phyloP scores from a whole-genome alignment of 2,797 vertebrate genomes.

The Chloroceryle amazona region DNA sequence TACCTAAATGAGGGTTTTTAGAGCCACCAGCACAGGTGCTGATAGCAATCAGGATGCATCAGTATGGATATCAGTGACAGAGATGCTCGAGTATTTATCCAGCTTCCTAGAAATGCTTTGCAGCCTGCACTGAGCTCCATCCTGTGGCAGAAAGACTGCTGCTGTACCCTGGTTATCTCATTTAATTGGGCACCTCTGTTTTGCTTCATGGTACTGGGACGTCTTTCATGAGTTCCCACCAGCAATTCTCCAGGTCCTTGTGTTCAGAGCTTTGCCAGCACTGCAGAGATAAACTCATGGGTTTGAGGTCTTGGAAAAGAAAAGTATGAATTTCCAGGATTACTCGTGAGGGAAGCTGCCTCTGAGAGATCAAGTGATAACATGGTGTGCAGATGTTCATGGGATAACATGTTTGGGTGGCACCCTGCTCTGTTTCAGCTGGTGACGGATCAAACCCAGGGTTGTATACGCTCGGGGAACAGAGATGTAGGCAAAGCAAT shows the following conservation, averaged over 20 bases:
- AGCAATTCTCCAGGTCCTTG: accelerated
- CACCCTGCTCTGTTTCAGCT: neutral
- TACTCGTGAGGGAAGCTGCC: neutral
- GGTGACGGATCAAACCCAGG: neutral
- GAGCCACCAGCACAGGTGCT: accelerated
- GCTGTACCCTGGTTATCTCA: neutral
- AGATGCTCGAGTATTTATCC: neutral
- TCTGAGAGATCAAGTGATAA: neutral
- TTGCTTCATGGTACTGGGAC: neutral
- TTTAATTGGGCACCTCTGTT: neutral
- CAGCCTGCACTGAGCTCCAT: slow-evolving; percentile 69
- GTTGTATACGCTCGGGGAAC: accelerated
- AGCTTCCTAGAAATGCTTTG: slow-evolving; percentile 25
- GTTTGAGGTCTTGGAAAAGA: neutral
- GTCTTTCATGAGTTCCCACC: neutral
- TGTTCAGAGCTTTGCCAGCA: neutral
- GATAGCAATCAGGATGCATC: neutral
- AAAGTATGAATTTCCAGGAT: neutral
- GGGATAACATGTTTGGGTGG: neutral
- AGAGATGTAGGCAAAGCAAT: neutral
- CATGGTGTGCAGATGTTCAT: accelerated
- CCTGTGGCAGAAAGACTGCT: slow-evolving; percentile 62
- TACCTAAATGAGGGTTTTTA: neutral
- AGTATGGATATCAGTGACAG: neutral
- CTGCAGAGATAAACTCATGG: neutral